Percentiles rank a stretch among this genome's conserved stretches.
Evolutionary conservation across 2,797 vertebrate genomes (phyloP).

Genomic region (Erethizon dorsatum): DNA sequence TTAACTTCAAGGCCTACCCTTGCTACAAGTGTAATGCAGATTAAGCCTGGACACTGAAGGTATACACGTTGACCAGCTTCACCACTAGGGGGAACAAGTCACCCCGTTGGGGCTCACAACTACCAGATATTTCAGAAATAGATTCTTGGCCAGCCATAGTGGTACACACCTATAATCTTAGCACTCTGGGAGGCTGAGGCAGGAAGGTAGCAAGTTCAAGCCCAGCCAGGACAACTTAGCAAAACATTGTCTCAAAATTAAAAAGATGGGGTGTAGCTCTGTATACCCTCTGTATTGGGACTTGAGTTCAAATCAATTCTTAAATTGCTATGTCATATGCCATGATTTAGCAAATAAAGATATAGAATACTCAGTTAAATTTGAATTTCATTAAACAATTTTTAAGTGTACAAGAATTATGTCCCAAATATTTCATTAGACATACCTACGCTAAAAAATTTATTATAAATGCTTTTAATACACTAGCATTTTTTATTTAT

Average conservation of each 20-base stretch:
- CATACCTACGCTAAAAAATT: background rate
- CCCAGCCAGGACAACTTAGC: background rate
- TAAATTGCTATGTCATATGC: background rate
- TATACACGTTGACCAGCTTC: background rate
- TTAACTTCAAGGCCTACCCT: background rate
- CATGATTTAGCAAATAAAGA: background rate
- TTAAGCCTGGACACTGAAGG: rapidly evolving
- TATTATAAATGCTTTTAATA: background rate
- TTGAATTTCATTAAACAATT: background rate
- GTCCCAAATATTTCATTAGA: background rate
- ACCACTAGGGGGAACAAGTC: slow-evolving; percentile 35
- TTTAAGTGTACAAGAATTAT: background rate
- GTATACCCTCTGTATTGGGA: too few relatives aligned
- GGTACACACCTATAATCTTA: background rate
- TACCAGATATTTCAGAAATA: background rate
- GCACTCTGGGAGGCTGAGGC: background rate
- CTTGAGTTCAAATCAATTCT: background rate
- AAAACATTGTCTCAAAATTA: background rate
- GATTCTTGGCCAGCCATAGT: background rate
- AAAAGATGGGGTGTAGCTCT: background rate
- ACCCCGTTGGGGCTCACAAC: background rate
- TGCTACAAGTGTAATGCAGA: background rate
- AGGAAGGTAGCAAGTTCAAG: background rate
- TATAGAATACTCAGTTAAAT: background rate
- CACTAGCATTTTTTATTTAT: background rate